Evolutionary conservation across 1,140 invertebrate genomes (phyloP).

Genomic region (Linepithema humile): DNA sequence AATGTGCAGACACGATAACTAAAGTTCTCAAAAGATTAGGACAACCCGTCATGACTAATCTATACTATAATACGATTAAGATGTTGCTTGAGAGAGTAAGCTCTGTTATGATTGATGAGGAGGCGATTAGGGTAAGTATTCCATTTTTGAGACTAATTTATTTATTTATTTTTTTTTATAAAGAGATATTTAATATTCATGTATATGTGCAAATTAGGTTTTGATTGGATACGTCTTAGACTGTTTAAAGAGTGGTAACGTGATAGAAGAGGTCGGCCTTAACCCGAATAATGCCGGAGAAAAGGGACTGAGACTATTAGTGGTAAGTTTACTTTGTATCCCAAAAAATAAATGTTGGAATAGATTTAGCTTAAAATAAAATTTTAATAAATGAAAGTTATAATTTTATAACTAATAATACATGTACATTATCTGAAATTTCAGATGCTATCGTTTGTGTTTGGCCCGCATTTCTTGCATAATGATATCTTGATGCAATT

Average conservation of each 20-base stretch:
- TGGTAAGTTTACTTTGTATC: constrained; percentile 81
- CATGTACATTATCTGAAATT: constrained; percentile 51
- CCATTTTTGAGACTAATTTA: not conserved
- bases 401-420: constrained; percentile 33
- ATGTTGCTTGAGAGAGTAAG: constrained; percentile 96
- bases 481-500: constrained; percentile 93
- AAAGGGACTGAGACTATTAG: constrained; percentile 92
- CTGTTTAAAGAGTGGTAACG: constrained; percentile 88
- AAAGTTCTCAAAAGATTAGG: constrained; percentile 96
- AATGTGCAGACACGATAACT: constrained; percentile 92
- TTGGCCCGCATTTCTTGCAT: constrained; percentile 96
- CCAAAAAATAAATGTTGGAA: not conserved
- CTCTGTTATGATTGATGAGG: constrained; percentile 97
- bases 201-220: constrained; percentile 71
- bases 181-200: constrained; percentile 10
- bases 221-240: constrained; percentile 84
- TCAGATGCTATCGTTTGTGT: constrained; percentile 93
- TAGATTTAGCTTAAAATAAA: constrained; percentile 29
- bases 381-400: constrained; percentile 6
- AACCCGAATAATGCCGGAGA: constrained; percentile 92
- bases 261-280: constrained; percentile 91
- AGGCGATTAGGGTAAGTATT: constrained; percentile 88
- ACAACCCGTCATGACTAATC: constrained; percentile 96
- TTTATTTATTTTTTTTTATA: not conserved
- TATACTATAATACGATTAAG: constrained; percentile 98